Percentiles rank a stretch among this genome's conserved stretches.
phyloP scores from a whole-genome alignment of 1,140 invertebrate species.

The Eupristina koningsbergeri region DNA sequence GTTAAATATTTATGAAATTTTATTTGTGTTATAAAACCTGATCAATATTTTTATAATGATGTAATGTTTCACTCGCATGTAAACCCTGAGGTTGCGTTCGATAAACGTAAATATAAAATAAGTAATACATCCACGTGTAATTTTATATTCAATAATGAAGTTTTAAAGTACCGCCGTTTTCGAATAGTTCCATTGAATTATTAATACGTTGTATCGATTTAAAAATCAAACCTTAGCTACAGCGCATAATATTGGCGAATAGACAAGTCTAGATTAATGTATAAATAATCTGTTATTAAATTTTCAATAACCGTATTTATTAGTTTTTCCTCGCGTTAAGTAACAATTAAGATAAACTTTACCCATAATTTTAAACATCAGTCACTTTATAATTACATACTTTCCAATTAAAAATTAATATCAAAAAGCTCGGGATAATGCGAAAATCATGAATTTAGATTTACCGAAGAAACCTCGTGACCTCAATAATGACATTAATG shows the following conservation, averaged over 20 bases:
- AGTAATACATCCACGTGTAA: too few species aligned
- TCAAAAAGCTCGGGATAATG: background rate
- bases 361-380: background rate
- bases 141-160: background rate
- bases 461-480: conserved; percentile 12
- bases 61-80: background rate
- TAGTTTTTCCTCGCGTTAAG: background rate
- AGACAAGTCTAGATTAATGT: background rate
- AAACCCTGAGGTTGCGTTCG: too few species aligned
- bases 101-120: too few species aligned
- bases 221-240: background rate
- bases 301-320: background rate
- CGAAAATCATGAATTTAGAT: conserved; percentile 19
- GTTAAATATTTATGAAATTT: background rate
- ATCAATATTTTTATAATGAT: background rate
- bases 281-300: background rate
- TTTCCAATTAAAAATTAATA: conserved; percentile 15
- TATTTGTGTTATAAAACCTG: background rate
- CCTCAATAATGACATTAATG: conserved; percentile 36
- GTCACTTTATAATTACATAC: background rate
- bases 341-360: background rate
- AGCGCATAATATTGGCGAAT: background rate
- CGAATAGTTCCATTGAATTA: background rate
- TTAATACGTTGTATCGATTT: background rate
- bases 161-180: background rate